These are phyloP conservation scores for Chelonus insularis DNA, from an alignment of 1,140 invertebrate species.

Conservation along the genomic window DNA sequence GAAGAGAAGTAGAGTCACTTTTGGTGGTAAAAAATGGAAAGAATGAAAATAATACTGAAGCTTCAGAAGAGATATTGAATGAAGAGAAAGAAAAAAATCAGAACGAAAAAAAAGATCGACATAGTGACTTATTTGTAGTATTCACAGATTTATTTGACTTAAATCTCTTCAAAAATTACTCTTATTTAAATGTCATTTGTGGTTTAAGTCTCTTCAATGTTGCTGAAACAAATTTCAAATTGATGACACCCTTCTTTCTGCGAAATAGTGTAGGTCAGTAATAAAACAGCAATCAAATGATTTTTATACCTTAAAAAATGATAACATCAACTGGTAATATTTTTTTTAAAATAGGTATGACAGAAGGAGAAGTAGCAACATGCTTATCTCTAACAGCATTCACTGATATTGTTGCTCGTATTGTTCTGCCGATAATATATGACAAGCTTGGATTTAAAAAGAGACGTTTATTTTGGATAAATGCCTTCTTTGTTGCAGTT, in stretches of 20 bases:
- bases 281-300: too few species aligned
- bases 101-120: neutral
- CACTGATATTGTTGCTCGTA: constrained; percentile 70
- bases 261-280: constrained; percentile 63
- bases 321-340: neutral
- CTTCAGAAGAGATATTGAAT: too few species aligned
- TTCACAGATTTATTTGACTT: constrained; percentile 66
- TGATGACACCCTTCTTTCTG: constrained; percentile 76
- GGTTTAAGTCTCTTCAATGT: constrained; percentile 74
- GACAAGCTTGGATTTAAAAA: constrained; percentile 69
- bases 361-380: constrained; percentile 68
- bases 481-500: constrained; percentile 68
- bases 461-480: constrained; percentile 70
- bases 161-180: constrained; percentile 66
- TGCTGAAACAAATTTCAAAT: constrained; percentile 74
- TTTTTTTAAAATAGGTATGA: constrained; percentile 39
- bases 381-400: constrained; percentile 74
- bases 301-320: neutral
- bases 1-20: too few species aligned
- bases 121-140: constrained; percentile 24
- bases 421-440: constrained; percentile 72
- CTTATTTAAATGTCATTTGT: constrained; percentile 71
- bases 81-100: too few species aligned
- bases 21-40: too few species aligned
- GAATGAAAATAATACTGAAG: too few species aligned